Evolutionary conservation across 2,888 invertebrate species (phyloP).

Genomic region (Polymixis lichenea): DNA sequence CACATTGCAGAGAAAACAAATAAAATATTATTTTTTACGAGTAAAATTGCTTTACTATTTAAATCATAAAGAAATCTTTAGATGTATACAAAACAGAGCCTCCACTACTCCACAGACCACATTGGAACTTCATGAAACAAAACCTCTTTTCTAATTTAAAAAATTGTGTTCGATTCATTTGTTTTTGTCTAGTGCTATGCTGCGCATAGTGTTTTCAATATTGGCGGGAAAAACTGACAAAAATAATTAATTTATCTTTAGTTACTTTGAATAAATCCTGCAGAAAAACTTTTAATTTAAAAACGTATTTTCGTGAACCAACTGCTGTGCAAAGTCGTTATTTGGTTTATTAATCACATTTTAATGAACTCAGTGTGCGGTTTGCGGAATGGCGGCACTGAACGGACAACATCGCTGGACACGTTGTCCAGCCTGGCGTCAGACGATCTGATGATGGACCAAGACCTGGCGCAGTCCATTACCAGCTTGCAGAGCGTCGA

Average conservation of each 20-base stretch:
- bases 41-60: not conserved
- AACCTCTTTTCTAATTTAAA: not conserved
- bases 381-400: slow-evolving; percentile 84
- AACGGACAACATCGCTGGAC: slow-evolving; percentile 93
- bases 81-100: too few relatives aligned
- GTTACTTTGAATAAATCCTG: not conserved
- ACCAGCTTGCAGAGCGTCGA: slow-evolving; percentile 90
- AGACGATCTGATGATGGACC: slow-evolving; percentile 97
- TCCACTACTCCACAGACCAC: not conserved
- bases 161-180: not conserved
- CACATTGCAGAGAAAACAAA: not conserved
- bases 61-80: too few relatives aligned
- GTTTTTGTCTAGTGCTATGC: not conserved
- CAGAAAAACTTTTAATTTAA: not conserved
- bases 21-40: not conserved
- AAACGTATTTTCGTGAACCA: not conserved
- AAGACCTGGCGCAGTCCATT: slow-evolving; percentile 92
- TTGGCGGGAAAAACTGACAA: slow-evolving; percentile 16
- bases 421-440: slow-evolving; percentile 97
- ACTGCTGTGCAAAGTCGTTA: not conserved
- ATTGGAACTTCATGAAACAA: not conserved
- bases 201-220: slow-evolving; percentile 5
- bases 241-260: not conserved
- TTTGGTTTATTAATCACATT: not conserved
- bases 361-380: slow-evolving; percentile 72